Percentiles rank a stretch among this genome's conserved stretches.
Conservation (phyloP, 37 sponge, comb jelly and placozoan genomes). For the Cliona cf. orientalis region DNA sequence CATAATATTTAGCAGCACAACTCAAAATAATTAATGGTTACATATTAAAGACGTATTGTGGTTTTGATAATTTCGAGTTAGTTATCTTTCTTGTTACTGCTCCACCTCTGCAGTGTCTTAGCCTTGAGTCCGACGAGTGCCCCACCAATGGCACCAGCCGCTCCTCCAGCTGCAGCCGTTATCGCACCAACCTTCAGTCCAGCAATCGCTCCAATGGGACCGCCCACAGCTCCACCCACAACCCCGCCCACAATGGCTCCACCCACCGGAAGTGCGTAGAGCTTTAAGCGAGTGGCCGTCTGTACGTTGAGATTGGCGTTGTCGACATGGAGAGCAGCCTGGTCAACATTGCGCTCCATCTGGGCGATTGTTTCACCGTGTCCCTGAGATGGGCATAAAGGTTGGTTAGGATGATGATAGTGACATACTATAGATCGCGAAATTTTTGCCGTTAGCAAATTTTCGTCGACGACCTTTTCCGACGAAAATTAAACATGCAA, state of each 20-base stretch:
- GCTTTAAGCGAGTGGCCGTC: slow-evolving; percentile 29
- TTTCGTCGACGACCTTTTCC: too few relatives aligned
- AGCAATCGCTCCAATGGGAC: slow-evolving; percentile 73
- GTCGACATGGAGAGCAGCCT: background rate
- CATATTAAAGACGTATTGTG: too few relatives aligned
- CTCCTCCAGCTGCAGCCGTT: slow-evolving; percentile 7
- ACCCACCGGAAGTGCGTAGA: slow-evolving; percentile 69
- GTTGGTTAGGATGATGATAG: background rate
- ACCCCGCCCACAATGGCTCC: slow-evolving; percentile 78
- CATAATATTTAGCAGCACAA: too few relatives aligned
- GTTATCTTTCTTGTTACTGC: too few relatives aligned
- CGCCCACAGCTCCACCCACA: slow-evolving; percentile 73
- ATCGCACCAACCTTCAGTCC: slow-evolving; percentile 53
- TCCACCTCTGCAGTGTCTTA: too few relatives aligned
- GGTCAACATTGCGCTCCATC: background rate
- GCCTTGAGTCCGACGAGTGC: slow-evolving; percentile 48
- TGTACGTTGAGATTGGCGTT: too few relatives aligned
- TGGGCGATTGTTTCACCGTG: background rate
- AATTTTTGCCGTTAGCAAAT: too few relatives aligned
- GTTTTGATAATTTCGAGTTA: too few relatives aligned
- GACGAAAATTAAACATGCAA: too few relatives aligned
- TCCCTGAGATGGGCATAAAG: background rate
- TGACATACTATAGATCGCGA: background rate
- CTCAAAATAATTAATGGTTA: too few relatives aligned
- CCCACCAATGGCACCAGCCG: slow-evolving; percentile 63